Base-by-base conservation (phyloP, 1,140 invertebrate species). In the Leptinotarsa defecta region DNA sequence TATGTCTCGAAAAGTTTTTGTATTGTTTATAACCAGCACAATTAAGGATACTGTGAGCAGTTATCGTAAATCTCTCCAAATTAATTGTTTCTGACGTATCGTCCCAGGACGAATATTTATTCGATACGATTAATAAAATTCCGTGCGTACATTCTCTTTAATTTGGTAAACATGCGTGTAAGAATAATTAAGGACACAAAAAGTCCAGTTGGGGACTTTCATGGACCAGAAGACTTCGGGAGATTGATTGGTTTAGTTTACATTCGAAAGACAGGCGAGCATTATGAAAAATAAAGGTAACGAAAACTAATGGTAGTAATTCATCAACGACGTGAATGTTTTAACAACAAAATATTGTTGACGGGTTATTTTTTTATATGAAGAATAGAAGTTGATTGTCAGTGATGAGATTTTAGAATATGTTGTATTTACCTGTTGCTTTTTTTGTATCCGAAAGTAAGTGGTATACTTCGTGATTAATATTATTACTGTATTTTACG, bases 11-110 rank as follows among this genome's bases (percentile, higher is more conserved):
- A 17, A 68, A 48, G 43, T 68, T 68, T 68, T 49, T 48, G 67
- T 68, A 68, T 68, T 68, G 67, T 68, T 68, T 68, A 68, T 68
- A 43, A 27, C 67, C 67, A 68, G 24, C 15, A 68, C 67, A 68
- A 68, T 68, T 68, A 68, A 68, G 24, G 67, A 68, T 43, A 68
- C 67, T 43, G 67, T 43, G 15, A 34, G 34, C 67, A 68, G 34
- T 68, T 43, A 68, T 48, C 67, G 67, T 68, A 68, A 22, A 68
- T 68, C 67, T 68, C 19, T 68, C 43, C 5, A 68, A 68, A 68
- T 68, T 68, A 68, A 68, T 68, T 68, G n/a, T 68, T 68, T 48
- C 13, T 48, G 24, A 8, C 4, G 67, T 43, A 43, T 27, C 34
- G 34, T 43, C 34, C n/a, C 48, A n/a, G 15, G 34, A 68, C n/a